A percentile compares a stretch with the other conserved stretches of the same genome.
Evolutionary conservation across 2,888 invertebrate species (phyloP).

Genomic region (Oscheius sp.): DNA sequence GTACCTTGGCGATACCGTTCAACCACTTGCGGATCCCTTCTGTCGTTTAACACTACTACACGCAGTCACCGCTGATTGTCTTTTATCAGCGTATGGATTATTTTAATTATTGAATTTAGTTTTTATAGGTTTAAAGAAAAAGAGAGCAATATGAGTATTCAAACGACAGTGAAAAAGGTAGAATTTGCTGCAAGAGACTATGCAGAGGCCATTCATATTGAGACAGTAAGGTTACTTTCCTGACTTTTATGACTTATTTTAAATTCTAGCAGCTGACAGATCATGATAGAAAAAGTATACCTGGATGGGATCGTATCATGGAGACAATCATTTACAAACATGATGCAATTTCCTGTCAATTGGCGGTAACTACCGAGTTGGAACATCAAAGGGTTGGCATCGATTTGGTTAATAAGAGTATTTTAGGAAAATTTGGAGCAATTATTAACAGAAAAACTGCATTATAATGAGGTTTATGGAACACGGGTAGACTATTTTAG

Average conservation of each 20-base stretch:
- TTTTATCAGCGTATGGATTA: neutral
- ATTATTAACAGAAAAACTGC: constrained; percentile 41
- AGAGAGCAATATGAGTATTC: neutral
- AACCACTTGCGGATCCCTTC: constrained; percentile 4
- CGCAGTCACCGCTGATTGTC: neutral
- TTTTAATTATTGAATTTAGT: neutral
- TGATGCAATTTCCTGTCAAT: constrained; percentile 5
- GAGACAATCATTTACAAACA: constrained; percentile 1
- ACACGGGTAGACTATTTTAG: constrained; percentile 16
- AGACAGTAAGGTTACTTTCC: constrained; percentile 1
- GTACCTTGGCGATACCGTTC: constrained; percentile 1
- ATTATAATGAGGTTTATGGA: constrained; percentile 37
- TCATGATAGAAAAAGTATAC: neutral
- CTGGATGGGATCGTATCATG: neutral
- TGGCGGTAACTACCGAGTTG: constrained; percentile 9
- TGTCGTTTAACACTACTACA: constrained; percentile 15
- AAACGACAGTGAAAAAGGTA: neutral
- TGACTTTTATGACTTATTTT: neutral
- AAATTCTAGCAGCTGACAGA: constrained; percentile 15
- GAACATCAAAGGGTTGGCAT: constrained; percentile 14
- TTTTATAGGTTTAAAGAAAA: neutral
- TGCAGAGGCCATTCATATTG: constrained; percentile 5
- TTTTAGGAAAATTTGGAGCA: constrained; percentile 42
- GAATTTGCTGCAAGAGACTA: constrained; percentile 18
- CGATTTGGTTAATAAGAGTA: neutral